These are phyloP conservation scores for Pteronotus mesoamericanus DNA, from an alignment of 2,797 vertebrate species.

Conservation along the genomic window DNA sequence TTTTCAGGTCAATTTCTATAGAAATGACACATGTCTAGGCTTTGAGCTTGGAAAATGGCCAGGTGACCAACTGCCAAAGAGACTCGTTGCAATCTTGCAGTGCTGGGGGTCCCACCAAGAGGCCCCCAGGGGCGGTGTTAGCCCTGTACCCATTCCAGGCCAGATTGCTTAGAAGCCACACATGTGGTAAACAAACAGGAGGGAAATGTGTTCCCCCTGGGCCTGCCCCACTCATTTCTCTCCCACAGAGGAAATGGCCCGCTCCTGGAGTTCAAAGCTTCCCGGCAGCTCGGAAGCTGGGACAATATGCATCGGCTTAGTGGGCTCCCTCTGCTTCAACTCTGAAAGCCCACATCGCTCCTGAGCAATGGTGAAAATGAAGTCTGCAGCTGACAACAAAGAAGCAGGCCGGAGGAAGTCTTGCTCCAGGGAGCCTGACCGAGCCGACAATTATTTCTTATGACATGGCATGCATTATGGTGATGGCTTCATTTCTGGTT, in stretches of 20 bases:
- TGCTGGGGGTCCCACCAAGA: background rate
- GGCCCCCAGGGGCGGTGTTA: background rate
- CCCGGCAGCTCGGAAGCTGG: background rate
- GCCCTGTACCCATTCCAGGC: background rate
- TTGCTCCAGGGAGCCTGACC: background rate
- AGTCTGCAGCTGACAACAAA: background rate
- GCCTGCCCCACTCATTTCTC: background rate
- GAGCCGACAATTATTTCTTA: constrained; percentile 52
- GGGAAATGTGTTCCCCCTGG: background rate
- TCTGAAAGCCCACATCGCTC: background rate
- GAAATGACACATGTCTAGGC: background rate
- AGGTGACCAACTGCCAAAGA: background rate
- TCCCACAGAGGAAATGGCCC: constrained; percentile 52
- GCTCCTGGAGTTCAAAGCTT: constrained; percentile 49
- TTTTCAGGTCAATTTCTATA: background rate
- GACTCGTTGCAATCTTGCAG: background rate
- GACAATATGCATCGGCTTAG: background rate
- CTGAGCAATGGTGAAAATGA: background rate
- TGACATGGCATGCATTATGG: constrained; percentile 35
- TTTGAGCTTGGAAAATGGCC: background rate
- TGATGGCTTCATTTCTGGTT: constrained; percentile 66
- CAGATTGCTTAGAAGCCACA: constrained; percentile 22
- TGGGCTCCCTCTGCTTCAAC: background rate
- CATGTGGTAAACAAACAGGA: constrained; percentile 54
- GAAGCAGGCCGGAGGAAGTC: background rate